A percentile compares a stretch with the other conserved stretches of the same genome.
Evolutionary conservation across 2,113 vertebrate genomes (phyloP).

Genomic region (Parus major): DNA sequence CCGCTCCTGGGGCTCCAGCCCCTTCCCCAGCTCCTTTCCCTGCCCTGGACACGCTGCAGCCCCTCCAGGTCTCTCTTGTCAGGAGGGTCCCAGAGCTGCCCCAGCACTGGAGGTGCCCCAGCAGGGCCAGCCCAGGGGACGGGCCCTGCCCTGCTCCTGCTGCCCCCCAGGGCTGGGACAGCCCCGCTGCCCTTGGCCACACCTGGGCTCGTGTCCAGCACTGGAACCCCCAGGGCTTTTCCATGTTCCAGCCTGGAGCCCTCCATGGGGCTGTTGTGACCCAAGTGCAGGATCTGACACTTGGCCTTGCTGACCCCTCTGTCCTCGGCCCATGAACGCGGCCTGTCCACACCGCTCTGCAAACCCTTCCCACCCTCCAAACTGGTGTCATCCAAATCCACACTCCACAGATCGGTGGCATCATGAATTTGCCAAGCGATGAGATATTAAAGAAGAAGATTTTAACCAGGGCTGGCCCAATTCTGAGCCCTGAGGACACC

Average conservation of each 20-base stretch:
- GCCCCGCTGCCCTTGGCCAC: neutral
- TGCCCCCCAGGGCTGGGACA: neutral
- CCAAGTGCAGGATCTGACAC: neutral
- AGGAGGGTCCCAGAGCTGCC: neutral
- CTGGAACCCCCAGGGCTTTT: neutral
- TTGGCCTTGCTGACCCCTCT: fast-evolving
- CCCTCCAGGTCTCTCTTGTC: neutral
- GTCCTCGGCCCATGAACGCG: neutral
- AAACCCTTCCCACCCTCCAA: neutral
- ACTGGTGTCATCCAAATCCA: too few relatives aligned
- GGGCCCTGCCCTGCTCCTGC: neutral
- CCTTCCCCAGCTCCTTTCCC: neutral
- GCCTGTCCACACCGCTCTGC: neutral
- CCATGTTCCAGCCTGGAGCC: neutral
- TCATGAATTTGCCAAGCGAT: neutral
- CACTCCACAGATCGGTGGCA: neutral
- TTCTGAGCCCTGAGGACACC: neutral
- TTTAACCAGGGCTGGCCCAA: neutral
- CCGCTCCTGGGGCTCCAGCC: neutral
- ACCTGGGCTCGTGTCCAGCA: neutral
- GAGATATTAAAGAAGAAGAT: neutral
- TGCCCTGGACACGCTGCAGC: neutral
- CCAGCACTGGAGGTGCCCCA: neutral
- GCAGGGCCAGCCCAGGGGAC: neutral
- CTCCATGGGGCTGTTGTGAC: neutral